These are phyloP conservation scores for Aix galericulata DNA, from an alignment of 2,113 vertebrate species.

Conservation along the genomic window DNA sequence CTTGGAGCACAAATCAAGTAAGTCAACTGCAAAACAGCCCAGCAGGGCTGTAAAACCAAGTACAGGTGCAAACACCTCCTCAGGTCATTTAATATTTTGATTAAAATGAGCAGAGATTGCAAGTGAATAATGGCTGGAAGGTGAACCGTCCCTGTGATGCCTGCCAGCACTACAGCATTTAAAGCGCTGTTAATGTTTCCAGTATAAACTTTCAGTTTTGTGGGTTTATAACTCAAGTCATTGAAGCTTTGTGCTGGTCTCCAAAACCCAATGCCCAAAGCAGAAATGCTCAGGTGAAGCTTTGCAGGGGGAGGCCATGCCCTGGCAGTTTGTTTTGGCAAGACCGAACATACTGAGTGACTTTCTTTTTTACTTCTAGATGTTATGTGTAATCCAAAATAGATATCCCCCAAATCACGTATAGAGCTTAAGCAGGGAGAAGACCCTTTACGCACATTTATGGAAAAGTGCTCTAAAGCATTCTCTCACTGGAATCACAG, in stretches of 20 bases:
- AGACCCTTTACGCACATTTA: accelerated
- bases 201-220: background rate
- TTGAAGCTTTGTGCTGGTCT: background rate
- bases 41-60: background rate
- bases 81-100: background rate
- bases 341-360: accelerated
- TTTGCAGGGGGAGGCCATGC: accelerated
- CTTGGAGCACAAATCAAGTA: constrained; percentile 21
- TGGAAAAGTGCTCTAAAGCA: accelerated
- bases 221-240: background rate
- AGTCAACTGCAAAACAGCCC: constrained; percentile 1
- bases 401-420: background rate
- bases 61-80: background rate
- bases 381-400: accelerated
- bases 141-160: accelerated
- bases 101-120: background rate
- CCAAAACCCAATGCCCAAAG: background rate
- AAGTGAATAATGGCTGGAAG: background rate
- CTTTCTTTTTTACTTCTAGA: background rate
- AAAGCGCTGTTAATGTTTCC: background rate
- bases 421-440: background rate
- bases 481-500: background rate
- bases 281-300: background rate
- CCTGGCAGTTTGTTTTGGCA: accelerated
- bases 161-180: background rate